A percentile compares a stretch with the other conserved stretches of the same genome.
Evolutionary conservation across 92 coral and sea anemone species (phyloP).

Genomic region (Parazoanthus atlanticus): DNA sequence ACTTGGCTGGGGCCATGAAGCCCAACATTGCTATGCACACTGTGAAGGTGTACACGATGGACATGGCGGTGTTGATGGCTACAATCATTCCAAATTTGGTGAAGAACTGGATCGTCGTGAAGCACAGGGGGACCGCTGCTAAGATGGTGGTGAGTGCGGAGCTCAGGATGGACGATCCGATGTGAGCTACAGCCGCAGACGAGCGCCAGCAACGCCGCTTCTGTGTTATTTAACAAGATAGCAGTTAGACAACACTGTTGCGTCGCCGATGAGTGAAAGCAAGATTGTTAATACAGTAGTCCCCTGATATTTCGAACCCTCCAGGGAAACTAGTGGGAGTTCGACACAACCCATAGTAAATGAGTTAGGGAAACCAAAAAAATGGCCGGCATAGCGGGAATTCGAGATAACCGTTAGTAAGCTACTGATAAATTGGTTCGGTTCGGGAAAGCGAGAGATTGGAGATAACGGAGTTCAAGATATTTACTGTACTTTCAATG

Average conservation of each 20-base stretch:
- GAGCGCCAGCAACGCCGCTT: slow-evolving; percentile 80
- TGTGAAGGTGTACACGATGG: slow-evolving; percentile 82
- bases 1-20: slow-evolving; percentile 79
- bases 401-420: no score
- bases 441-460: no score
- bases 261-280: background rate
- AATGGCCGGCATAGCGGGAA: no score
- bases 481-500: no score
- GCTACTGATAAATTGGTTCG: no score
- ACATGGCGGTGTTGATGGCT: slow-evolving; percentile 93
- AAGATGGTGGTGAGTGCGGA: slow-evolving; percentile 93
- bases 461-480: no score
- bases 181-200: slow-evolving; percentile 93
- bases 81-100: slow-evolving; percentile 97
- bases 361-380: no score
- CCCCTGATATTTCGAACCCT: no score
- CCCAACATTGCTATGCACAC: slow-evolving; percentile 82
- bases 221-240: background rate
- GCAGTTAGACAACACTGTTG: background rate
- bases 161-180: slow-evolving; percentile 93
- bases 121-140: slow-evolving; percentile 90
- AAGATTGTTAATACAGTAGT: no score
- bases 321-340: no score
- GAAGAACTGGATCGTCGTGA: slow-evolving; percentile 91
- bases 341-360: no score